Evolutionary conservation across 2,797 vertebrate species (phyloP), one percentile per base, ranked within the genome.

Genomic region (Cheirogaleus major): DNA sequence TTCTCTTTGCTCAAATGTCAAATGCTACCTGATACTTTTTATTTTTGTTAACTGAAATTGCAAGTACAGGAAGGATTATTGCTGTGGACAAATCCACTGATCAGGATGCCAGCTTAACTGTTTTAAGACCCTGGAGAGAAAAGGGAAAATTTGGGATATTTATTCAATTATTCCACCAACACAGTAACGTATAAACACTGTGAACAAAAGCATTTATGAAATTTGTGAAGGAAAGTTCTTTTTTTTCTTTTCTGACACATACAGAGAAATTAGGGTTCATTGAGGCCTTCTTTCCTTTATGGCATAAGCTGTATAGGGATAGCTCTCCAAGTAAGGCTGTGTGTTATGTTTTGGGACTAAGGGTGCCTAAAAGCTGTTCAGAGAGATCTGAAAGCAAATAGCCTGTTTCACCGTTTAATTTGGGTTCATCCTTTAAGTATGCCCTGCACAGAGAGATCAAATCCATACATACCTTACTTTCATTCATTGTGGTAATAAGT

Each of bases 1-100:
- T 96, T 96, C 73, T 89, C 91, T 94, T 80, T 73, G 57, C 80
- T 89, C 73, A 93, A 93, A 96, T 96, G 96, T 96, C 97, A 96
- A 59, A 93, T 94, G 95, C 96, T 92, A 65, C 93, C 95, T 79
- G 95, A 95, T 79, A 82, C 50, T 85, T 35, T 95, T 89, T 89
- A 70, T 89, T 97, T 95, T 89, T 96, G 89, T 52, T 80, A 78
- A 55, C 50, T 83, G 57, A 96, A 96, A 95, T 89, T 79, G 89
- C 43, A 79, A 78, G 52, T 50, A 15, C 91, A 69, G 50, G 82
- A 90, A 91, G 90, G 90, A 95, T 96, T 97, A 93, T 88, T 45
- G 50, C 57, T 75, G 15, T n/a, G 92, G 85, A 76, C 81, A 95
- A 86, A 96, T 76, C 87, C 84, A 93, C 61, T 87, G 72, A 92